Conservation (phyloP, 2,113 vertebrate genomes). For the Rhadina sibilatrix region DNA sequence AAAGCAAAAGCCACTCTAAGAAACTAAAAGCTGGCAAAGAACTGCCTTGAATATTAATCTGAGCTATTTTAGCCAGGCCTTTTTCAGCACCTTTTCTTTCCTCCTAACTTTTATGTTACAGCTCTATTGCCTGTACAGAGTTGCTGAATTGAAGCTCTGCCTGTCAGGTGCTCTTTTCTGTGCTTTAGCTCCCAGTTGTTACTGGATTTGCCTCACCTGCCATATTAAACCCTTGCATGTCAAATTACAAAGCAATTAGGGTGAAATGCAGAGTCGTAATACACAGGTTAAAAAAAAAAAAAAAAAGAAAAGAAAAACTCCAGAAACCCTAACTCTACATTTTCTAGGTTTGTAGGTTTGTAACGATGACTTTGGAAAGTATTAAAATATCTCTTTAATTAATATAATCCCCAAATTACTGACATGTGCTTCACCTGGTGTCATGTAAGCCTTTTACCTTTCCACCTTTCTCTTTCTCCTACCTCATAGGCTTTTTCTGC, state of each 20-base stretch:
- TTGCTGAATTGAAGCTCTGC: constrained; percentile 8
- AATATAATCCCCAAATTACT: neutral
- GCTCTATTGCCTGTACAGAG: neutral
- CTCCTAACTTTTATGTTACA: constrained; percentile 34
- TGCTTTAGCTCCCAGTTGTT: neutral
- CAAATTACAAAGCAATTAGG: constrained; percentile 41
- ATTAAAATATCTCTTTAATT: neutral
- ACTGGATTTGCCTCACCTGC: constrained; percentile 25
- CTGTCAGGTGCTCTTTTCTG: constrained; percentile 26
- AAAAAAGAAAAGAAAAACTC: no score
- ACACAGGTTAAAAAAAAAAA: constrained; percentile 2
- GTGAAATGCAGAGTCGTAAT: neutral
- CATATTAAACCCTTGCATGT: neutral
- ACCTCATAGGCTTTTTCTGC: neutral
- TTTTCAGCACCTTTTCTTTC: constrained; percentile 34
- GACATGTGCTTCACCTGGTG: neutral
- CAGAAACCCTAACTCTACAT: neutral
- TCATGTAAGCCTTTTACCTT: neutral
- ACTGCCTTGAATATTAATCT: constrained; percentile 40
- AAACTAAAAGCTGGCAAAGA: constrained; percentile 19
- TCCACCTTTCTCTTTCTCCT: neutral
- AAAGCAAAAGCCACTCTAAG: constrained; percentile 1
- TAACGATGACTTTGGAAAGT: neutral
- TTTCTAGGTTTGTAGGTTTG: neutral
- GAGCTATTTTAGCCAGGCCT: constrained; percentile 43